Conservation (phyloP, 2,113 vertebrate species). For the Piliocolobus tephrosceles region DNA sequence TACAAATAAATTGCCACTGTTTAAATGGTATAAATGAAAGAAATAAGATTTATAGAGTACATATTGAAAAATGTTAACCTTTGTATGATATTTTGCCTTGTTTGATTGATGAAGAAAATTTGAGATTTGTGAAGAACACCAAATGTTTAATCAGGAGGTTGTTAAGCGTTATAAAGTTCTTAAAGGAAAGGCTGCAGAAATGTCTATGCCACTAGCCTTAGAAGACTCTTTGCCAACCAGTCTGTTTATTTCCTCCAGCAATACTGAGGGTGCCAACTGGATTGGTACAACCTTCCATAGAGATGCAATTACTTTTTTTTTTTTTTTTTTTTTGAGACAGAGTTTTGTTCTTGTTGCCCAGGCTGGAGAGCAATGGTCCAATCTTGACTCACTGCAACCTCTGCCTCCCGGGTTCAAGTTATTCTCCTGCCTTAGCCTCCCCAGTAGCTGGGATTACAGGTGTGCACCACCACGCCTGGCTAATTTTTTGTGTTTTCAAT, state of each 20-base stretch:
- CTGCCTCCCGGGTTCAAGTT: too few species aligned
- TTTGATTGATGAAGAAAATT: constrained; percentile 15
- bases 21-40: constrained; percentile 34
- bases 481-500: too few species aligned
- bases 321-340: too few species aligned
- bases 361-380: too few species aligned
- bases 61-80: background rate
- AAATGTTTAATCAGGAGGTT: constrained; percentile 25
- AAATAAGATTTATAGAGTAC: background rate
- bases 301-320: background rate
- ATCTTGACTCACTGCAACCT: too few species aligned
- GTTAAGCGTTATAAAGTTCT: constrained; percentile 2
- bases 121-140: background rate
- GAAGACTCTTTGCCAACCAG: background rate
- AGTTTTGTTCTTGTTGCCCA: too few species aligned
- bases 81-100: background rate
- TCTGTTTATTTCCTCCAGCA: background rate
- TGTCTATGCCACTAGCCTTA: background rate
- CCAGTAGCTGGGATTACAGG: too few species aligned
- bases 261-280: background rate
- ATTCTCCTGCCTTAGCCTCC: too few species aligned
- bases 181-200: background rate
- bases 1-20: background rate
- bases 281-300: background rate
- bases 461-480: too few species aligned